Evolutionary conservation across 2,113 vertebrate species (phyloP), one percentile per base, ranked within the genome.

Genomic region (Axis porcinus): DNA sequence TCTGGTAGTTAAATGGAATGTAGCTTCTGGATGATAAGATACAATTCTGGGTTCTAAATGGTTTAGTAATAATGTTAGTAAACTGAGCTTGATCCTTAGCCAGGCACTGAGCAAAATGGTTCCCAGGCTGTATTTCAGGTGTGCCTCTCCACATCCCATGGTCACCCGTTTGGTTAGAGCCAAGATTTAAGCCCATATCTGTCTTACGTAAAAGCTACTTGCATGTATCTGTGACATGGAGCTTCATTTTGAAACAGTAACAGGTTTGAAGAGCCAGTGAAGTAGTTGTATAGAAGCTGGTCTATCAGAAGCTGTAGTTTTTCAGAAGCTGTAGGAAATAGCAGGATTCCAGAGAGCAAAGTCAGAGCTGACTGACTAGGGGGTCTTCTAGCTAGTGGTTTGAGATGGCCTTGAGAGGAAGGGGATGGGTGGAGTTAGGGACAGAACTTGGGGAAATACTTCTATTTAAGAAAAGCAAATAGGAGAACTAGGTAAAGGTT

Each of bases 401-500:
- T 86, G 11, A 86, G 28, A 92, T 86, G 89, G 28, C 28, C 60
- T 54, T 92, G 58, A 52, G 17, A 89, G 47, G 54, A 89, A 85
- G 6, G 78, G 76, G 50, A 85, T 33, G 40, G 27, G 11, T 85
- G 5, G 6, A 55, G 2, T 76, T 82, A 54, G 47, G 54, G 14
- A 52, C 45, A 57, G 33, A 62, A 86, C 30, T 94, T 95, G 64
- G 55, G 21, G 21, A 12, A 82, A 52, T 91, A 67, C 62, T 43
- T 91, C 33, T 88, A 15, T 87, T 88, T 62, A 94, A 70, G 23
- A 78, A 95, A 91, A 94, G 36, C 83, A 76, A 95, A 84, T 74
- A 92, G 25, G 8, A 30, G 4, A 94, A 47, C 67, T 91, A 55
- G 33, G 17, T 97, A 81, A 89, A 54, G 23, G 28, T 76, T 52